Percentiles rank a stretch among this genome's conserved stretches.
phyloP scores from a whole-genome alignment of 2,797 vertebrate genomes.

The Cuculus canorus region DNA sequence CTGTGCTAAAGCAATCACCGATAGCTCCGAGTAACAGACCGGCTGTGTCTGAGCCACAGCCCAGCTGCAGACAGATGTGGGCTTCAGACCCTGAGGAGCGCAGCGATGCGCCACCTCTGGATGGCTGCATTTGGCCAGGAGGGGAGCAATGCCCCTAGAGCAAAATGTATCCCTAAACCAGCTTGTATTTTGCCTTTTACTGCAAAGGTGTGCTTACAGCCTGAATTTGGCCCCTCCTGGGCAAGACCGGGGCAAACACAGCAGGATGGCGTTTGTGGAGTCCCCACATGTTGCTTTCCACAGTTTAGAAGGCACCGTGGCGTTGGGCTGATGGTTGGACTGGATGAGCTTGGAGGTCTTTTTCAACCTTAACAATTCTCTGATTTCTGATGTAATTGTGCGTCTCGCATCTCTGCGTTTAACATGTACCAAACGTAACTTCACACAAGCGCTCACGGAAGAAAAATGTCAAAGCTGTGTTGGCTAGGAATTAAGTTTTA shows the following conservation, averaged over 20 bases:
- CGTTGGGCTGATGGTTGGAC: no score
- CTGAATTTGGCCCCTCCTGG: background rate
- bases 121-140: background rate
- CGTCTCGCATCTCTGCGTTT: background rate
- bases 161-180: fast-evolving
- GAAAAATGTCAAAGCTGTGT: background rate
- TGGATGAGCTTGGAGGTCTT: no score
- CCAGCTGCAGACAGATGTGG: background rate
- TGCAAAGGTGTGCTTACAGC: background rate
- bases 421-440: background rate
- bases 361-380: no score
- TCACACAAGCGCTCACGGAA: background rate
- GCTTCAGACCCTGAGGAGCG: background rate
- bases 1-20: fast-evolving
- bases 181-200: fast-evolving
- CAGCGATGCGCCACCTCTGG: background rate
- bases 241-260: background rate
- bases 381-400: background rate
- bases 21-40: background rate
- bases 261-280: background rate
- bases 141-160: background rate
- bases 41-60: fast-evolving
- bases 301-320: no score
- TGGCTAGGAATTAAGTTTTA: background rate
- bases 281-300: background rate